Conservation (phyloP, 2,113 vertebrate genomes). For the Callipepla californica region DNA sequence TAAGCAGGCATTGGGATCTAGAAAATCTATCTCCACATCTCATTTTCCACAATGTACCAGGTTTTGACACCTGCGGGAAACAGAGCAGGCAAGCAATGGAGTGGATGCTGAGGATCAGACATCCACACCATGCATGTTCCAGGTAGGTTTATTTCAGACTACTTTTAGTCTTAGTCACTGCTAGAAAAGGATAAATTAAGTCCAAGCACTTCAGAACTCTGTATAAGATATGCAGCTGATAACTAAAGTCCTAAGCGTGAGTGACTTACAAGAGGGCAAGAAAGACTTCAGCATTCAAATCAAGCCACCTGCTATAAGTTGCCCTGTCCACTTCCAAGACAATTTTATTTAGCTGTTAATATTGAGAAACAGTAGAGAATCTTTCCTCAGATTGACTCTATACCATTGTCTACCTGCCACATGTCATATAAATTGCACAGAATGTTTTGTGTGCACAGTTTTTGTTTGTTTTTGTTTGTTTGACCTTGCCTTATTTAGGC, state of each 20-base stretch:
- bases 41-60: not conserved
- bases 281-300: not conserved
- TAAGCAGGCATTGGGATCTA: not conserved
- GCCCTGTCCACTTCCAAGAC: not conserved
- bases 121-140: not conserved
- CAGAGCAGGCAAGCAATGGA: not conserved
- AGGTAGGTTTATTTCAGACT: not conserved
- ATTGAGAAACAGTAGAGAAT: not conserved
- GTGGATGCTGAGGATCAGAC: not conserved
- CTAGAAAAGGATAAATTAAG: not conserved
- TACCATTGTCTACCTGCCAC: not conserved
- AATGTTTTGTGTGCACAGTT: not conserved
- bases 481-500: not conserved
- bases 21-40: not conserved
- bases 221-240: not conserved
- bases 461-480: not conserved
- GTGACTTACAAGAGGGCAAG: not conserved
- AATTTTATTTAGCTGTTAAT: not conserved
- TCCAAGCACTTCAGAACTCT: not conserved
- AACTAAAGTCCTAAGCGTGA: not conserved
- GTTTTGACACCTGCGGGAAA: not conserved
- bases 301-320: not conserved
- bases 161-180: not conserved
- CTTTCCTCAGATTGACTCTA: not conserved
- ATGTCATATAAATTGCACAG: not conserved